Base-by-base conservation (phyloP, 2,888 invertebrate genomes). In the Lordiphosa fenestrarum region DNA sequence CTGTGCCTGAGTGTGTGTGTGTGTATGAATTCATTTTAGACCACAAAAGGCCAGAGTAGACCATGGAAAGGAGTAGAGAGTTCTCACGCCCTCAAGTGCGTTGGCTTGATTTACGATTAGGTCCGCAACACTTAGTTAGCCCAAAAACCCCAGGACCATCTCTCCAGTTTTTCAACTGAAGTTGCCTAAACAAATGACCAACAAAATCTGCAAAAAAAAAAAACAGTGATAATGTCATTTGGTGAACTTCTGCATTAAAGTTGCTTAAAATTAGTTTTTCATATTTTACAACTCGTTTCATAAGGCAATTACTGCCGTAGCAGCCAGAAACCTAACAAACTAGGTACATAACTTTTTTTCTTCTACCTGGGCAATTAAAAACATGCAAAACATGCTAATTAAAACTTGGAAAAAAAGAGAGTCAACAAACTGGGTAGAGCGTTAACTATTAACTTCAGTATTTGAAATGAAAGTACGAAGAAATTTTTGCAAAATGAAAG, bases 81-180 rank as follows among this genome's bases (percentile, higher is more conserved):
- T 37, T 47, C 15, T 49, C 40, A 46, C 53, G 59, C 59, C 71
- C 63, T 62, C 54, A 64, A 81, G 76, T 69, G 70, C 77, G 63
- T 61, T 46, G 82, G 61, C 75, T 81, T 81, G 83, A 75, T 83
- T 83, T 80, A 83, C 80, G 83, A 83, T 83, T 75, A 15, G 70
- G 62, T 69, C 76, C 71, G 71, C 80, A 82, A 70, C 73, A 70
- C 80, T 74, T 74, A 71, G 80, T 74, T 78, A 78, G 73, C 66
- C 75, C 19, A 56, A 75, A 56, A 72, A 72, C 46, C 63, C 48
- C 63, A 47, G 49, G 66, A 58, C 48, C 65, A 65, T 62, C 66
- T 25, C 25, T 6, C 25, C 6, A 25, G 25, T 25, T 25, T 25
- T 25, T 7, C 25, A 25, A 25, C 25, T 25, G 47, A 44, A 37